Percentiles rank a stretch among this genome's conserved stretches.
Evolutionary conservation across 2,797 vertebrate species (phyloP).

Genomic region (Tragopan temminckii): DNA sequence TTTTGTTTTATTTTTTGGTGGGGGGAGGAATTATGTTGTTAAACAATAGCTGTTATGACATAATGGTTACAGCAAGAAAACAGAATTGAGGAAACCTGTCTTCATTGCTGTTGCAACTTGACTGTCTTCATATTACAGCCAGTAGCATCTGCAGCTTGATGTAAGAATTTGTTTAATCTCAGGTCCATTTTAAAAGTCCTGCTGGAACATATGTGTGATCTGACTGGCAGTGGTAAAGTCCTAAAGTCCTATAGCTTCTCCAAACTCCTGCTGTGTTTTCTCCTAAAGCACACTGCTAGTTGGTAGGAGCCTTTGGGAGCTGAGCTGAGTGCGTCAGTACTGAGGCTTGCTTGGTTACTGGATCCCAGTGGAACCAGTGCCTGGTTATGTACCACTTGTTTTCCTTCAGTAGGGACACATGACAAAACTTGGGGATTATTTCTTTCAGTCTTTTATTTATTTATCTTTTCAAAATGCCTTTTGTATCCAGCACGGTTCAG

Average conservation of each 20-base stretch:
- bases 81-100: not conserved
- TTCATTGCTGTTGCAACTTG: not conserved
- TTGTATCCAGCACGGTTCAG: not conserved
- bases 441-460: not conserved
- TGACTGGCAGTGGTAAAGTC: not conserved
- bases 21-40: no score
- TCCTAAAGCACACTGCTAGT: not conserved
- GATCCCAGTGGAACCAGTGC: not conserved
- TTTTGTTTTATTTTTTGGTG: no score
- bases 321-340: fast-evolving
- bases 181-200: not conserved
- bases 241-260: not conserved
- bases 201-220: fast-evolving
- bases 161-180: not conserved
- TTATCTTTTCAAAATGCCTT: not conserved
- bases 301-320: not conserved
- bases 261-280: not conserved
- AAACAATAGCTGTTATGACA: not conserved
- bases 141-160: not conserved
- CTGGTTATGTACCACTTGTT: not conserved
- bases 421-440: not conserved
- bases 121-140: not conserved
- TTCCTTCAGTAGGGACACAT: not conserved
- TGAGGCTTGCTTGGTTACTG: conserved; percentile 7
- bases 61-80: not conserved